Evolutionary conservation across 2,888 invertebrate species (phyloP).

Genomic region (Sepiola atlantica): DNA sequence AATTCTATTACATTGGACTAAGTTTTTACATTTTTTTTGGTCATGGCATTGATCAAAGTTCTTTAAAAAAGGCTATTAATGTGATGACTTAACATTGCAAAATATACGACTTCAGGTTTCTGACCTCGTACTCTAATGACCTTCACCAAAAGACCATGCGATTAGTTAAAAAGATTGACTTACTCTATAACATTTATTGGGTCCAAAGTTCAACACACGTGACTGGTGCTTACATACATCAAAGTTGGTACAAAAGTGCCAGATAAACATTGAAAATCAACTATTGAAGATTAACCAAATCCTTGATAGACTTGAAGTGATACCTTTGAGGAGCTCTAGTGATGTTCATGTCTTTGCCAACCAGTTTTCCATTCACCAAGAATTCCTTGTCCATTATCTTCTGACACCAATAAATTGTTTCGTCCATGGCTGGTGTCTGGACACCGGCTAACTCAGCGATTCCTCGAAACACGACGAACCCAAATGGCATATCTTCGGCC

Average conservation of each 20-base stretch:
- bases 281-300: conserved; percentile 53
- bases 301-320: conserved; percentile 59
- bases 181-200: no score
- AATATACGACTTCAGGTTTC: no score
- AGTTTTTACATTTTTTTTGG: no score
- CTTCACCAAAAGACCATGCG: no score
- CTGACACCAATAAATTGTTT: conserved; percentile 63
- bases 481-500: conserved; percentile 64
- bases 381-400: conserved; percentile 62
- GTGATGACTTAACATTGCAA: no score
- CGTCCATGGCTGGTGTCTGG: conserved; percentile 61
- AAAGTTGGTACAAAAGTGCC: neutral
- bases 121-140: no score
- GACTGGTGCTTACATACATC: no score
- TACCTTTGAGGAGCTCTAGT: conserved; percentile 64
- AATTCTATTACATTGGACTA: no score
- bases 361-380: conserved; percentile 57
- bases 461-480: conserved; percentile 63
- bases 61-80: no score
- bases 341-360: conserved; percentile 59
- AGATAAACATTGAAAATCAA: no score
- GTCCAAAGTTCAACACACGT: neutral
- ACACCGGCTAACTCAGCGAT: conserved; percentile 62
- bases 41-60: no score
- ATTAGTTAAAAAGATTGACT: no score